Evolutionary conservation across 2,113 vertebrate species (phyloP).

Genomic region (Misgurnus anguillicaudatus): DNA sequence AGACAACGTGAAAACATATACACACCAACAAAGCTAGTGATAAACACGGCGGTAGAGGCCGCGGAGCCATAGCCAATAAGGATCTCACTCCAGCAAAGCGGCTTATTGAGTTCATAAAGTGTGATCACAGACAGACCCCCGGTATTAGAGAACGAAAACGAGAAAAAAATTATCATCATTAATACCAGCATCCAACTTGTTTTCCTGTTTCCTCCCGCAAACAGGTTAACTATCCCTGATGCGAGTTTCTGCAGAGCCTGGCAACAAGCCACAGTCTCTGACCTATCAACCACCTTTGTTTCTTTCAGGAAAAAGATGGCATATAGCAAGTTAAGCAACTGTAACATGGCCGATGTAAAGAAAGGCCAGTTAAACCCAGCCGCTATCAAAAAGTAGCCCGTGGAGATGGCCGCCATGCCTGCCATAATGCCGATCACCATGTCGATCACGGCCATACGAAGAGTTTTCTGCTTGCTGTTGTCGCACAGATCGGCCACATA

Average conservation of each 20-base stretch:
- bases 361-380: constrained; percentile 89
- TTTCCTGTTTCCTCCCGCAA: constrained; percentile 68
- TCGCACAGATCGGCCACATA: constrained; percentile 86
- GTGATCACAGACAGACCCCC: constrained; percentile 79
- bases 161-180: constrained; percentile 78
- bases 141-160: constrained; percentile 73
- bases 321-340: constrained; percentile 79
- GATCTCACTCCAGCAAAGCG: constrained; percentile 92
- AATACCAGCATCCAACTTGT: constrained; percentile 72
- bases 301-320: constrained; percentile 84
- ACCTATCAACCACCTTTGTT: constrained; percentile 61
- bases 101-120: constrained; percentile 87
- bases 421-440: constrained; percentile 86
- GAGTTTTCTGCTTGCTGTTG: constrained; percentile 80
- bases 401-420: constrained; percentile 81
- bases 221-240: constrained; percentile 79
- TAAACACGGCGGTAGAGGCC: constrained; percentile 76
- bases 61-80: constrained; percentile 91
- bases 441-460: constrained; percentile 88
- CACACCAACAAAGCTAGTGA: constrained; percentile 87
- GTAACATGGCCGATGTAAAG: constrained; percentile 69
- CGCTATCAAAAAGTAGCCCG: constrained; percentile 86
- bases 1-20: constrained; percentile 80
- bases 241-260: constrained; percentile 67
- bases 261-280: neutral